Conservation (phyloP, 2,113 vertebrate genomes). For the Melanerpes aurifrons region DNA sequence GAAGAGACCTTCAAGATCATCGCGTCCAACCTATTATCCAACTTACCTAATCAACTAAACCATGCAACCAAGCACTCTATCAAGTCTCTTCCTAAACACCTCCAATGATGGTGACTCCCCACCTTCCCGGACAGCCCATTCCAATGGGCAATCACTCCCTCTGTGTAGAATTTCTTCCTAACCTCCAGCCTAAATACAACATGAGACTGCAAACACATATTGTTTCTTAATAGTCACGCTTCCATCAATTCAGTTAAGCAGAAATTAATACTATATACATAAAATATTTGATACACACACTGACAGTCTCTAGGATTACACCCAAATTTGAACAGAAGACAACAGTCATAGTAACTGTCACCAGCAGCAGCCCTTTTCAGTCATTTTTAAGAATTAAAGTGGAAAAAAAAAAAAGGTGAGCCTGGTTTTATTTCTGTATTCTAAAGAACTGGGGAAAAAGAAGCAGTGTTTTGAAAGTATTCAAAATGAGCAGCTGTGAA, state of each 20-base stretch:
- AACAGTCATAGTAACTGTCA: not conserved
- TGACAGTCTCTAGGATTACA: not conserved
- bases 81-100: too few relatives aligned
- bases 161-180: too few relatives aligned
- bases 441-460: not conserved
- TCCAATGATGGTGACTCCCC: too few relatives aligned
- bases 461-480: not conserved
- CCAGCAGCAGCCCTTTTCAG: not conserved
- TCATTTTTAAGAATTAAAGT: not conserved
- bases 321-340: not conserved
- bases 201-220: not conserved
- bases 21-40: too few relatives aligned
- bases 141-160: too few relatives aligned
- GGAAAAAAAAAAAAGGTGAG: not conserved
- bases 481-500: conserved; percentile 45
- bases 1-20: too few relatives aligned
- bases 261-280: not conserved
- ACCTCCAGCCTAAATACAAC: not conserved
- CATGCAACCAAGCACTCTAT: too few relatives aligned
- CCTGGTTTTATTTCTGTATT: not conserved
- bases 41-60: too few relatives aligned
- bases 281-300: not conserved
- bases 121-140: too few relatives aligned
- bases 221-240: not conserved
- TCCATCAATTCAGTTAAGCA: not conserved